A percentile compares a stretch with the other conserved stretches of the same genome.
These are phyloP conservation scores for Mythimna albipuncta DNA, from an alignment of 2,888 invertebrate genomes.

Conservation along the genomic window DNA sequence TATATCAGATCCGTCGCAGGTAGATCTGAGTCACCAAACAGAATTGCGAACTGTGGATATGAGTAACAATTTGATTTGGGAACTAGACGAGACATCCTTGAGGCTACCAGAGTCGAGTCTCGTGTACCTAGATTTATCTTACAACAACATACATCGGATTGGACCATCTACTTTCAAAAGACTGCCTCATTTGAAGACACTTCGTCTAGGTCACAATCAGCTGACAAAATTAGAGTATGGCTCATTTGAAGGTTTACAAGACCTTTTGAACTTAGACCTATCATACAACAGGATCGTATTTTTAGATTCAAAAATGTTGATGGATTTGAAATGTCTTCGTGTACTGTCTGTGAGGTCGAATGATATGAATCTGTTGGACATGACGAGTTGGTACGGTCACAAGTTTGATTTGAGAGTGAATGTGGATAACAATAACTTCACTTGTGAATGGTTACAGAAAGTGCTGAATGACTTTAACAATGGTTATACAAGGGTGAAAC, in stretches of 20 bases:
- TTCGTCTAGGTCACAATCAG: conserved; percentile 78
- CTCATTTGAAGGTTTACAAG: conserved; percentile 75
- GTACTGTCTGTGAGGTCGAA: conserved; percentile 78
- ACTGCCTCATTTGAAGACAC: conserved; percentile 71
- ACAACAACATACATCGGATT: conserved; percentile 75
- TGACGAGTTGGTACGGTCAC: conserved; percentile 80
- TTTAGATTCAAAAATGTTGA: conserved; percentile 80
- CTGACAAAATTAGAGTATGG: conserved; percentile 78
- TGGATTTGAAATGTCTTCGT: conserved; percentile 78
- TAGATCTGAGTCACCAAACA: conserved; percentile 75
- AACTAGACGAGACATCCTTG: conserved; percentile 75
- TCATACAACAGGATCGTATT: conserved; percentile 74
- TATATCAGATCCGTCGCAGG: conserved; percentile 73
- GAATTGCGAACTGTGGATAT: conserved; percentile 77
- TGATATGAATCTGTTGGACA: conserved; percentile 73
- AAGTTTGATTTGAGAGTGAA: conserved; percentile 74
- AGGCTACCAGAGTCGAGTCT: conserved; percentile 73
- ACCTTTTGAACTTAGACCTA: conserved; percentile 72
- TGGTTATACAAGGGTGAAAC: conserved; percentile 81
- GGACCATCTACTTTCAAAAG: conserved; percentile 78
- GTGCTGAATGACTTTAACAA: conserved; percentile 80
- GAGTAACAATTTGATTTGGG: conserved; percentile 76
- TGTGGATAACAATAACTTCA: conserved; percentile 81
- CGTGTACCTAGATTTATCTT: conserved; percentile 75
- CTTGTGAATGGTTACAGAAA: conserved; percentile 81